A percentile compares a stretch with the other conserved stretches of the same genome.
These are phyloP conservation scores for Adrianichthys oophorus DNA, from an alignment of 2,797 vertebrate genomes.

Conservation along the genomic window DNA sequence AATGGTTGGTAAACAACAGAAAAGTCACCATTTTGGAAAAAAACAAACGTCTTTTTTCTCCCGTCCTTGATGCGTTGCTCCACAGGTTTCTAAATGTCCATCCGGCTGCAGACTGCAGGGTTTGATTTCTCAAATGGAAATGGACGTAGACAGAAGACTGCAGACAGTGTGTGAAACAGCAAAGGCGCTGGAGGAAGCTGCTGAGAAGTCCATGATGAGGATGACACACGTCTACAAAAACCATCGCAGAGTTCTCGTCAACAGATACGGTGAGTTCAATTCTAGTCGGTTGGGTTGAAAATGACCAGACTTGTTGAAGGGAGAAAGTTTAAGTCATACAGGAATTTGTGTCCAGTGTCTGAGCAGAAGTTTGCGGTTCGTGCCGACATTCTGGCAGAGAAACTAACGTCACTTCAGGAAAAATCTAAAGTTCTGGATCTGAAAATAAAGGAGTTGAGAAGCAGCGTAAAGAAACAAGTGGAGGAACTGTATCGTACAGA, in stretches of 20 bases:
- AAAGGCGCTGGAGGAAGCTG: neutral
- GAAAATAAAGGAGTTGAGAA: constrained; percentile 37
- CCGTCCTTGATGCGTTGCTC: neutral
- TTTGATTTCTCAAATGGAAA: constrained; percentile 50
- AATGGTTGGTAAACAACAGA: too few species aligned
- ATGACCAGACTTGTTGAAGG: neutral
- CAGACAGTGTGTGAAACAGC: constrained; percentile 43
- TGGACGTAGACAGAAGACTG: constrained; percentile 33
- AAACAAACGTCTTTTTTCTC: neutral
- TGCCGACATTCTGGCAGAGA: constrained; percentile 40
- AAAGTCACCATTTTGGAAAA: too few species aligned
- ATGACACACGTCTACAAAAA: constrained; percentile 48
- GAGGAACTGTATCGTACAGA: constrained; percentile 59
- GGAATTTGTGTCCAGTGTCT: constrained; percentile 41
- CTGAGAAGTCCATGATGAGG: constrained; percentile 30
- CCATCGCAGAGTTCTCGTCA: constrained; percentile 46
- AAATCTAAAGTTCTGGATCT: constrained; percentile 34
- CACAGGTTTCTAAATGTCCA: constrained; percentile 66
- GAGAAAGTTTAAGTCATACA: too few species aligned
- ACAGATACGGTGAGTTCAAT: constrained; percentile 53
- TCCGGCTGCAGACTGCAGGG: constrained; percentile 76
- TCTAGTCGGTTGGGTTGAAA: neutral
- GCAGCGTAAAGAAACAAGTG: constrained; percentile 45
- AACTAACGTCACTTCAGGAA: constrained; percentile 49
- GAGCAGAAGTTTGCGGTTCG: constrained; percentile 57